These are phyloP conservation scores for Anthopleura sola DNA, from an alignment of 64 coral and sea anemone species.

Conservation along the genomic window DNA sequence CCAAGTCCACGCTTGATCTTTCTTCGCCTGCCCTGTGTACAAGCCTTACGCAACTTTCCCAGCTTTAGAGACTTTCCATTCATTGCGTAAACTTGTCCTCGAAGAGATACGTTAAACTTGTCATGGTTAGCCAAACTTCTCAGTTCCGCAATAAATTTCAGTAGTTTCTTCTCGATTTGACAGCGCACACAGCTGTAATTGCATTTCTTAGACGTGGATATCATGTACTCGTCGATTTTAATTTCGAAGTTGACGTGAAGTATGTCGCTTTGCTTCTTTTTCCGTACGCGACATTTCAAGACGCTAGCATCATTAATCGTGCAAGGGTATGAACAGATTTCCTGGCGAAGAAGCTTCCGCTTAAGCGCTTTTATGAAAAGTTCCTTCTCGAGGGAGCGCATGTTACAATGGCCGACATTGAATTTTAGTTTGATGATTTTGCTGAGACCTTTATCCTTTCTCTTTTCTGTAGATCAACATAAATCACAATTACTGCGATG, in stretches of 20 bases:
- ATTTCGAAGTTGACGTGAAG: constrained; percentile 65
- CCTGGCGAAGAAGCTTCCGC: constrained; percentile 33
- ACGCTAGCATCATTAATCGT: constrained; percentile 16
- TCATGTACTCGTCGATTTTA: constrained; percentile 26
- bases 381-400: background rate
- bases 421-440: constrained; percentile 32
- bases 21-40: constrained; percentile 39
- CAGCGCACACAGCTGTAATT: constrained; percentile 71
- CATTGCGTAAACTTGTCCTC: constrained; percentile 43
- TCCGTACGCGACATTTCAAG: constrained; percentile 34
- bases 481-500: background rate
- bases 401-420: background rate
- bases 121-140: constrained; percentile 30
- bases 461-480: background rate
- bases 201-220: constrained; percentile 50
- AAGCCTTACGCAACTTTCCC: background rate
- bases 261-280: background rate
- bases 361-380: background rate
- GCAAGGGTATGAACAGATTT: constrained; percentile 62
- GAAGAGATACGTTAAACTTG: constrained; percentile 62
- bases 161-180: constrained; percentile 60
- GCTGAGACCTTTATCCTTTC: background rate
- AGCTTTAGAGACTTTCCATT: constrained; percentile 36
- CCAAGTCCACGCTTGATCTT: constrained; percentile 45
- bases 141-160: constrained; percentile 55